Evolutionary conservation across 2,888 invertebrate species (phyloP), one percentile per base, ranked within the genome.

Genomic region (Caradrina kadenii): DNA sequence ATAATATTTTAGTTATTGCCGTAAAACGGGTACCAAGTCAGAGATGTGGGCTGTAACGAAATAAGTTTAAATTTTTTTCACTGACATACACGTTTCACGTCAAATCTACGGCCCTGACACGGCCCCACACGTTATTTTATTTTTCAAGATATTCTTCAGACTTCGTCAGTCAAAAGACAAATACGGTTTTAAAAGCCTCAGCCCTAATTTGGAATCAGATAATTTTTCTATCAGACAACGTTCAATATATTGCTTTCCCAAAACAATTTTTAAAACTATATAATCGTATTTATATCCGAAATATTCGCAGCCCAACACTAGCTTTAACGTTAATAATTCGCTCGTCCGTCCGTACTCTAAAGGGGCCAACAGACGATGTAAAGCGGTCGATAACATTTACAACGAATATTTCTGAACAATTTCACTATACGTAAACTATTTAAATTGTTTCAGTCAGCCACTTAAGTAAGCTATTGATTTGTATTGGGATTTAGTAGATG

Each of bases 351-450:
- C 62, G 26, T 56, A 62, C 60, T 61, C 63, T 72, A 81, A 81
- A 81, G 73, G 26, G 82, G 82, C 66, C 82, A 69, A 63, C 80
- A 72, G 67, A 81, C 78, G 56, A 56, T 68, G 58, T 31, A 69
- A 62, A 62, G 76, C 83, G 73, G 78, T 76, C 80, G 67, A 81
- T 81, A 80, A 68, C 80, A 83, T 81, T 79, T 67, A 69, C 80
- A 66, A 62, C 58, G 58, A 69, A 78, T 80, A 68, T 63, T 65
- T 63, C 26, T 39, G 68, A 70, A 61, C 68, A 52, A 45, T 69
- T 63, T 53, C 63, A 54, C 58, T 63, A 55, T 7, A 58, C 53
- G 48, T 65, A 54, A 80, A 67, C 75, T 67, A 78, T 78, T 81
- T 69, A 80, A 80, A 82, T 81, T 67, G 70, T 70, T 79, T 61